Conservation (phyloP, 2,888 invertebrate species). For the Biston betularia region DNA sequence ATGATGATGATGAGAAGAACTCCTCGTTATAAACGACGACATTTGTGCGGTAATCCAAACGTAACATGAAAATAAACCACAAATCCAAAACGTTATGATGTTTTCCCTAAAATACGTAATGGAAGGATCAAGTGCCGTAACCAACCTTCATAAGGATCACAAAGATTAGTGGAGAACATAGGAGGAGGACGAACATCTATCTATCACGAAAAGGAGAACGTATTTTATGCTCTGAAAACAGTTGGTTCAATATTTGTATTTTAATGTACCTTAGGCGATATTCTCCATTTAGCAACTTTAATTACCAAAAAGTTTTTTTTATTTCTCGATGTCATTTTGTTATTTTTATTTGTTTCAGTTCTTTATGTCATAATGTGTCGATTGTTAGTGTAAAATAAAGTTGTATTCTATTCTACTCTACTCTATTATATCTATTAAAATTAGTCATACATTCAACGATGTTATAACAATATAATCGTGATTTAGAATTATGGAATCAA, state of each 20-base stretch:
- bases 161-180: constrained; percentile 3
- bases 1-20: no score
- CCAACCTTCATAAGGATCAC: neutral
- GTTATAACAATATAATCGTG: neutral
- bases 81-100: constrained; percentile 10
- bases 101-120: constrained; percentile 21
- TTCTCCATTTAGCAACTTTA: no score
- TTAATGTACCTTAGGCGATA: neutral
- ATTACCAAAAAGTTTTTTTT: neutral
- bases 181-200: neutral
- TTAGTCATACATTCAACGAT: neutral
- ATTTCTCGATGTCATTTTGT: no score
- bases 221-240: neutral
- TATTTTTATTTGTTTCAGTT: no score
- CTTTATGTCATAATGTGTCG: no score
- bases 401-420: no score
- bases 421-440: no score
- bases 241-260: neutral
- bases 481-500: neutral
- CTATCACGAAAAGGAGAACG: neutral
- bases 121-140: constrained; percentile 17
- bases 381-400: no score
- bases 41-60: constrained; percentile 18
- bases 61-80: constrained; percentile 19
- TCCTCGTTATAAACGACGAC: no score